Evolutionary conservation across 2,113 vertebrate genomes (phyloP), one percentile per base, ranked within the genome.

Genomic region (Falco punctatus): DNA sequence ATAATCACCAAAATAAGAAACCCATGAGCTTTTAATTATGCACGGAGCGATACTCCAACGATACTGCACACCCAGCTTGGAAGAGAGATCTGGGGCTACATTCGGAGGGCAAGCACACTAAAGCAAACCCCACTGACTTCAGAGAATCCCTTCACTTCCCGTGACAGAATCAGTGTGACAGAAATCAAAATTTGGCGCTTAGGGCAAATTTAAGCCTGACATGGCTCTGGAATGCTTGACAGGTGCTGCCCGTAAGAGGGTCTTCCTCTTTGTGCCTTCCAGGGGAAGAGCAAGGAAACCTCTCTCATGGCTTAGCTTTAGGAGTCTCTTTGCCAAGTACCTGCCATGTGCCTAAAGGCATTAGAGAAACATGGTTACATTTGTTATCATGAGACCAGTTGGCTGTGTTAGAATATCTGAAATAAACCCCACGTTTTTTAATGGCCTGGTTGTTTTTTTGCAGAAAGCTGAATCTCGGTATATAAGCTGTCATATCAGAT

Each of bases 401-500:
- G 66, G 83, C 66, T 90, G 58, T 87, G 38, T 48, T 66, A 92
- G 58, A 96, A 74, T 91, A 81, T 81, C 81, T 73, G 48, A 49
- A 86, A 88, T 67, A 91, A 97, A 90, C 46, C 26, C 35, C 65
- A 30, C 51, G 66, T 74, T 96, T 96, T 94, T 93, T 64, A 92
- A 81, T 94, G 78, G 74, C 38, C 62, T 90, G 33, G 58, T 95
- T 97, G 38, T 86, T 67, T 84, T 97, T 90, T 59, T 84, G 59
- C 65, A 83, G 55, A 93, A 81, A 96, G 90, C 44, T 86, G 80
- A 91, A 81, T 91, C 72, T 92, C 88, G 65, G 90, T 93, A 89
- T 57, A 66, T 49, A 27, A 77, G 72, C 81, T 97, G 95, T 96
- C 95, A 90, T 93, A 96, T 94, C 83, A 95, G 51, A 90, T 77